Conservation (phyloP, 2,797 vertebrate genomes). For the Acropternis orthonyx region DNA sequence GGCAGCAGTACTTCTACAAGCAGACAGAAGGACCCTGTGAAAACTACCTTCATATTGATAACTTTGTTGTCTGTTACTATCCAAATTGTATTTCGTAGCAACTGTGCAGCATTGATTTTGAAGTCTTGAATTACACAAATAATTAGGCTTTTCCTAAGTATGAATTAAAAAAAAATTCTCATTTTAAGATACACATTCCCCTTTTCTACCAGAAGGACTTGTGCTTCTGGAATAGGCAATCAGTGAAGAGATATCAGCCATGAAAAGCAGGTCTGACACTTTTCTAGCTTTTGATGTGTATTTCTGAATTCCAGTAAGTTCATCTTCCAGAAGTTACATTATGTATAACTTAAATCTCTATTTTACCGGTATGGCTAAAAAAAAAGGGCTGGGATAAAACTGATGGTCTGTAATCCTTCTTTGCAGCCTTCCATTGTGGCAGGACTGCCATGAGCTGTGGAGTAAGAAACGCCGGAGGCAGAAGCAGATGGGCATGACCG, state of each 20-base stretch:
- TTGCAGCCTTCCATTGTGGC: constrained; percentile 94
- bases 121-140: background rate
- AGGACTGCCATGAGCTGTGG: constrained; percentile 98
- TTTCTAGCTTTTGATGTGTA: background rate
- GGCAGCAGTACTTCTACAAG: background rate
- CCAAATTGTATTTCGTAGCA: background rate
- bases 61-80: background rate
- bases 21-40: background rate
- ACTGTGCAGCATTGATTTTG: background rate
- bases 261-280: background rate
- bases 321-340: background rate
- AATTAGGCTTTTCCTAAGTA: background rate
- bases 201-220: background rate
- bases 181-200: background rate
- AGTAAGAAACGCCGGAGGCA: constrained; percentile 97
- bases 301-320: background rate
- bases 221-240: background rate
- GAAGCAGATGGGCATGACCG: constrained; percentile 92
- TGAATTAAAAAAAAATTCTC: background rate
- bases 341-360: background rate
- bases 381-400: background rate
- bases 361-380: background rate
- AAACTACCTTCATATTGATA: background rate
- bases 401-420: background rate
- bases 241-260: background rate